A percentile compares a stretch with the other conserved stretches of the same genome.
Evolutionary conservation across 2,113 vertebrate species (phyloP).

Genomic region (Tychaedon coryphoeus): DNA sequence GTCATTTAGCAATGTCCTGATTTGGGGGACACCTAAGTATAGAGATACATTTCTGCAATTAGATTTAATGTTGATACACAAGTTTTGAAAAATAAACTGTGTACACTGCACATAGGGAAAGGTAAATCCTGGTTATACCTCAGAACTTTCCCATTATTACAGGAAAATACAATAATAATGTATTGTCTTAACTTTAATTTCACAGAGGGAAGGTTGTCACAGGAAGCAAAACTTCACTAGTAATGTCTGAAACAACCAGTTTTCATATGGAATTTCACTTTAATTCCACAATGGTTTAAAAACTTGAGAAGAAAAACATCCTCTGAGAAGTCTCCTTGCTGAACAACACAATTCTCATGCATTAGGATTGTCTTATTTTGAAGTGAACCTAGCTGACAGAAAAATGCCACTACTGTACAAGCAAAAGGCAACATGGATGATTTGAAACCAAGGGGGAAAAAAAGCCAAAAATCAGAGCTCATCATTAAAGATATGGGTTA

Average conservation of each 20-base stretch:
- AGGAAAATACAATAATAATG: background rate
- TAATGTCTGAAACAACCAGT: background rate
- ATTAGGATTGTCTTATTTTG: background rate
- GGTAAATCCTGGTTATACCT: background rate
- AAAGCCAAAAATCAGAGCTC: background rate
- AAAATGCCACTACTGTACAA: constrained; percentile 15
- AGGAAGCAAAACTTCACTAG: background rate
- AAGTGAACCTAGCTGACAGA: background rate
- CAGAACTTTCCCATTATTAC: background rate
- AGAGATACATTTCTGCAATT: background rate
- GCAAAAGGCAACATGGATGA: constrained; percentile 19
- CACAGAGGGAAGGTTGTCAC: background rate
- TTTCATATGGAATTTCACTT: background rate
- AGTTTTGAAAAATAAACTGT: background rate
- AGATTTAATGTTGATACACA: background rate
- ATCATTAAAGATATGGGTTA: constrained; percentile 32
- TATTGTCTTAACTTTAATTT: background rate
- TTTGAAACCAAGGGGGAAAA: background rate
- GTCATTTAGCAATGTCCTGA: background rate
- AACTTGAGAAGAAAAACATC: background rate
- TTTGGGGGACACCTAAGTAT: background rate
- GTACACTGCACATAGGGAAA: background rate
- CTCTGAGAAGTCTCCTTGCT: background rate
- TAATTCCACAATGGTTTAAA: background rate
- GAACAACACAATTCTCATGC: background rate